phyloP scores from a whole-genome alignment of 2,797 vertebrate genomes.

The Coregonus sp. region DNA sequence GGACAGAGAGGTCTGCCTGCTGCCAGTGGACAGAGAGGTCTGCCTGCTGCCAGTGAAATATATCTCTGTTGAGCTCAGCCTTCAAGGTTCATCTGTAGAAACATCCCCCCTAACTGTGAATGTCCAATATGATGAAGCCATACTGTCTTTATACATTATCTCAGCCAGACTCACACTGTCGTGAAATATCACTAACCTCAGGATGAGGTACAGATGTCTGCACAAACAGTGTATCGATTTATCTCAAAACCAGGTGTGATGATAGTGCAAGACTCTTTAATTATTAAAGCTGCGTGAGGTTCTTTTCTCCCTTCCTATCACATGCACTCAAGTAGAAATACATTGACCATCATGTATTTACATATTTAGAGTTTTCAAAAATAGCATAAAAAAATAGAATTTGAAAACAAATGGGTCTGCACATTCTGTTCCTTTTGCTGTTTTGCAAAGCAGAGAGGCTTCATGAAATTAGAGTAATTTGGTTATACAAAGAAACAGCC shows the following conservation, averaged over 20 bases:
- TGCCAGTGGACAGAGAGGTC: conserved; percentile 3
- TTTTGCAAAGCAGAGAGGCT: too few species aligned
- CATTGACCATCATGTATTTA: background rate
- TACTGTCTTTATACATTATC: conserved; percentile 46
- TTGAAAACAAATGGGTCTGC: too few species aligned
- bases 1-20: background rate
- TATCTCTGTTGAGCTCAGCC: background rate
- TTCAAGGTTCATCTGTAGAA: background rate
- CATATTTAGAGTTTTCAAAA: too few species aligned
- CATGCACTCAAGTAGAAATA: conserved; percentile 40
- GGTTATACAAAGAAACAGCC: too few species aligned
- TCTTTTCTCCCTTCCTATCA: conserved; percentile 19
- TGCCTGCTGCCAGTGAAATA: background rate
- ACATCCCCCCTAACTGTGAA: background rate
- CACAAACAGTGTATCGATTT: conserved; percentile 38
- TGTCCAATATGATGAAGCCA: conserved; percentile 20
- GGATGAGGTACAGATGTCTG: background rate
- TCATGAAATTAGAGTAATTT: too few species aligned
- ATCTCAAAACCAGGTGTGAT: conserved; percentile 30
- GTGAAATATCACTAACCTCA: background rate
- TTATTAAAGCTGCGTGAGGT: conserved; percentile 56
- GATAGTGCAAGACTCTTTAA: conserved; percentile 39
- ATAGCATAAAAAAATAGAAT: too few species aligned
- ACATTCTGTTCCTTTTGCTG: too few species aligned
- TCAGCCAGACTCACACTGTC: background rate